Conservation (phyloP, 2,888 invertebrate genomes). For the Ethmia dodecea region DNA sequence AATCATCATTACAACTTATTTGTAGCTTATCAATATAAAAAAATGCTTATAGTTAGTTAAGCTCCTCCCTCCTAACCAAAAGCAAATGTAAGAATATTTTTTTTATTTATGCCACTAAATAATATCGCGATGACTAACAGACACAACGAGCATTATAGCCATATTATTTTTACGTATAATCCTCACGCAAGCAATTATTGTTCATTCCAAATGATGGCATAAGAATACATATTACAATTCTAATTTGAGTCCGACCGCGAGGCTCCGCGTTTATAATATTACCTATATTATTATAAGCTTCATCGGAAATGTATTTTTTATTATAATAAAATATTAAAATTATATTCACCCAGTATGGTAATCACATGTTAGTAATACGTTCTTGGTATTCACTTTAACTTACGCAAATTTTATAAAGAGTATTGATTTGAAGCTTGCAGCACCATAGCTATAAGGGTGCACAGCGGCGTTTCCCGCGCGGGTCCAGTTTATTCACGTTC, state of each 20-base stretch:
- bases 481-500: too few species aligned
- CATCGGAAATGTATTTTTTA: constrained; percentile 20
- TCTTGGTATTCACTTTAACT: too few species aligned
- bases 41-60: too few species aligned
- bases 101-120: constrained; percentile 44
- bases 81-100: constrained; percentile 25
- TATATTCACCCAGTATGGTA: constrained; percentile 22
- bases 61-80: too few species aligned
- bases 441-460: too few species aligned
- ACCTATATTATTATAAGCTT: constrained; percentile 24
- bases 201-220: constrained; percentile 51
- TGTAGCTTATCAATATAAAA: too few species aligned
- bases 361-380: too few species aligned
- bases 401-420: too few species aligned
- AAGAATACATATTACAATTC: constrained; percentile 53
- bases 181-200: constrained; percentile 54
- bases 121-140: constrained; percentile 46
- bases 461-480: too few species aligned
- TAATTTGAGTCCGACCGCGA: constrained; percentile 41
- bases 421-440: too few species aligned
- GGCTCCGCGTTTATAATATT: constrained; percentile 23
- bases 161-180: constrained; percentile 47
- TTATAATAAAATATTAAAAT: constrained; percentile 27
- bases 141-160: constrained; percentile 41
- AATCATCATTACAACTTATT: too few species aligned